phyloP scores from a whole-genome alignment of 2,113 vertebrate genomes.

The Zosterops lateralis region DNA sequence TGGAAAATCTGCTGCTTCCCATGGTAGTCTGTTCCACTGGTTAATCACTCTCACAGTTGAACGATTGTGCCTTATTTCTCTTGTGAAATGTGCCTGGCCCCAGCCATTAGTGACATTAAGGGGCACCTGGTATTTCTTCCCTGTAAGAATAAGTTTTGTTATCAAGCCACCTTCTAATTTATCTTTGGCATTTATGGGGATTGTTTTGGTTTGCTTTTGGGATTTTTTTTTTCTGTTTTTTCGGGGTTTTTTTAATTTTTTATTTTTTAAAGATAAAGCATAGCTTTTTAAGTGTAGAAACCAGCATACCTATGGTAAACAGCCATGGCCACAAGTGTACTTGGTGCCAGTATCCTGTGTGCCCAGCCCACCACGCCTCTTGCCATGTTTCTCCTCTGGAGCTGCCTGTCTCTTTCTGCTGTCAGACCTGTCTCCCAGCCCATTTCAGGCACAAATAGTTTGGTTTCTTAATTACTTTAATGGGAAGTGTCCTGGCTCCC shows the following conservation, averaged over 20 bases:
- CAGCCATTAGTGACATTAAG: neutral
- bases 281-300: neutral
- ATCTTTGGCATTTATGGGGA: accelerated
- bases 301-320: neutral
- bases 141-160: neutral
- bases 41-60: constrained; percentile 8
- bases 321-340: neutral
- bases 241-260: too few species aligned
- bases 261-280: neutral
- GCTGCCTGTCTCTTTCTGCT: neutral
- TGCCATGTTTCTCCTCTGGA: neutral
- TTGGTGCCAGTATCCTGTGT: neutral
- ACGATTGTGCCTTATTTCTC: constrained; percentile 13
- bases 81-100: neutral
- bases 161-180: neutral
- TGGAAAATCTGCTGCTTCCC: constrained; percentile 43
- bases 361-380: neutral
- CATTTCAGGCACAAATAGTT: neutral
- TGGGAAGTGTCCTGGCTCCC: neutral
- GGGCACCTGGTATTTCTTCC: neutral
- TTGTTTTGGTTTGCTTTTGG: neutral
- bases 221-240: neutral
- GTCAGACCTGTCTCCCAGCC: neutral
- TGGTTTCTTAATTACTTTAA: neutral
- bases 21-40: constrained; percentile 6